Evolutionary conservation across 1,140 invertebrate genomes (phyloP), one percentile per base, ranked within the genome.

Genomic region (Aphelinus atriplicis): DNA sequence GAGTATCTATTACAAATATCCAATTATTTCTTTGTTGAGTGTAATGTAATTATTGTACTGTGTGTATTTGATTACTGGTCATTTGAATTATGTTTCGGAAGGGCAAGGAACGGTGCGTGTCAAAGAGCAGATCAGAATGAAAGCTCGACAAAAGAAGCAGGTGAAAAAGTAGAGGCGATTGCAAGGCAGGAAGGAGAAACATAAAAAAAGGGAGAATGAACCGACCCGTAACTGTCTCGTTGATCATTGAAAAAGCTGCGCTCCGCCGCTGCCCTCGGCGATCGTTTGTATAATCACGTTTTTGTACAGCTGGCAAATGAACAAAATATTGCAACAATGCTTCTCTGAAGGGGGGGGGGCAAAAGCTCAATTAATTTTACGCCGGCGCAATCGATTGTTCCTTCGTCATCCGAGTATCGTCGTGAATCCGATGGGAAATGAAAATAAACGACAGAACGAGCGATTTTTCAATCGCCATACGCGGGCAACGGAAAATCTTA

Each of bases 201-300:
- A 47, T 26, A 26, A 26, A 26, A 26, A 26, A 26, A 26, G 26
- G 26, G 26, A 26, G 26, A 26, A 26, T 26, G 26, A 26, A 26
- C 26, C 26, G 26, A 26, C 26, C 9, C 45, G 5, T 26, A 43
- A 55, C 10, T 46, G 51, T 68, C 53, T 57, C 57, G 53, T 68
- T 2, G 45, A 57, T 7, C 6, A 53, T 47, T 47, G 43, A 26
- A 56, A 47, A 56, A 56, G 51, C 48, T 63, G 46, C 10, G 60
- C 9, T 63, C 2, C 5, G 50, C 48, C 50, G 69, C 58, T 63
- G 60, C 58, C 62, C 55, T 53, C 50, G 4, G 42, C 42, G 55
- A 72, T 64, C 57, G 10, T 72, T 64, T 72, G 45, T 64, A 72
- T 72, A 64, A 64, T 47, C 70, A 64, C 48, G 53, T 55, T 65